Conservation (phyloP, 2,797 vertebrate species). For the Clarias pachynema region DNA sequence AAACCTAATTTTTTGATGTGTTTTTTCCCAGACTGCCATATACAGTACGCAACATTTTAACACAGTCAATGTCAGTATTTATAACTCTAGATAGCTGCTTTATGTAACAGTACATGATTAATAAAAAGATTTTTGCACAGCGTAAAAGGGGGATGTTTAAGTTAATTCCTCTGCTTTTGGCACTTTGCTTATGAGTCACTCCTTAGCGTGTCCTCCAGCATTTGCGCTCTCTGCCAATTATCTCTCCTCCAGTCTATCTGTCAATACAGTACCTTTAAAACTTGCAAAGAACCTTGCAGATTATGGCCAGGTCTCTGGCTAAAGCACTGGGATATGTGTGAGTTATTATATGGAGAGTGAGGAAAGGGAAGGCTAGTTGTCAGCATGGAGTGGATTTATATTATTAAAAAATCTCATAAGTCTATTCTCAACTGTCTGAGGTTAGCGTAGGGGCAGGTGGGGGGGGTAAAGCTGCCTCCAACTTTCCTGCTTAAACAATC, state of each 20-base stretch:
- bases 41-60: neutral
- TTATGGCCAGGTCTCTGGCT: slow-evolving; percentile 49
- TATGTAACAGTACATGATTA: slow-evolving; percentile 18
- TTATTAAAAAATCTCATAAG: slow-evolving; percentile 18
- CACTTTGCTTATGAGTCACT: slow-evolving; percentile 62
- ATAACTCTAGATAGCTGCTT: slow-evolving; percentile 22
- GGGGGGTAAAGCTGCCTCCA: slow-evolving; percentile 34
- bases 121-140: slow-evolving; percentile 3
- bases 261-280: slow-evolving; percentile 60
- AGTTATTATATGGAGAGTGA: slow-evolving; percentile 35
- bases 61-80: neutral
- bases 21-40: neutral
- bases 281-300: slow-evolving; percentile 49
- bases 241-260: slow-evolving; percentile 61
- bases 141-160: slow-evolving; percentile 23
- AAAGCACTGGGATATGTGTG: slow-evolving; percentile 24
- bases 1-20: neutral
- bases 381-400: slow-evolving; percentile 25
- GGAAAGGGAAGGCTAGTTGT: slow-evolving; percentile 30
- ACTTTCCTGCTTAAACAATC: slow-evolving; percentile 48
- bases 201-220: slow-evolving; percentile 48
- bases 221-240: slow-evolving; percentile 60
- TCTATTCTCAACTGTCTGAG: slow-evolving; percentile 29
- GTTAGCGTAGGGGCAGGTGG: slow-evolving; percentile 34
- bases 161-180: slow-evolving; percentile 24